Evolutionary conservation across 2,797 vertebrate genomes (phyloP).

Genomic region (Hyperoplus immaculatus): DNA sequence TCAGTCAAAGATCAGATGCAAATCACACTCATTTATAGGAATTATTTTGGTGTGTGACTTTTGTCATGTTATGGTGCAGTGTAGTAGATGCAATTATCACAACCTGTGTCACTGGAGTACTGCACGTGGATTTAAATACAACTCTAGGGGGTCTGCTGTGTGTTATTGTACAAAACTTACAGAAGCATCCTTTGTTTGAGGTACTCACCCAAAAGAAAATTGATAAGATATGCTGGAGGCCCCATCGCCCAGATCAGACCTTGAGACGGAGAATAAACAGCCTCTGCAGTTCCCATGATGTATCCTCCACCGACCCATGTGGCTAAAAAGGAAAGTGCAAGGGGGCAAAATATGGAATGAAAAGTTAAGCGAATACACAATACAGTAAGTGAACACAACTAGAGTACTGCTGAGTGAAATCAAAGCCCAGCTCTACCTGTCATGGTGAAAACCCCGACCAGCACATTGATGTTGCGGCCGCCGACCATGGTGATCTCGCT

Average conservation of each 20-base stretch:
- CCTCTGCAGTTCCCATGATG: slow-evolving; percentile 85
- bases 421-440: slow-evolving; percentile 55
- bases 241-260: slow-evolving; percentile 84
- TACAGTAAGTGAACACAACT: background rate
- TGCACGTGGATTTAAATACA: slow-evolving; percentile 2
- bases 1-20: background rate
- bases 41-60: background rate
- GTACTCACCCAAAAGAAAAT: slow-evolving; percentile 83
- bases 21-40: background rate
- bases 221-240: slow-evolving; percentile 78
- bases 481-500: slow-evolving; percentile 76
- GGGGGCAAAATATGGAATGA: too few species aligned
- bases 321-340: slow-evolving; percentile 68
- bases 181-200: background rate
- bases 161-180: background rate
- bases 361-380: background rate
- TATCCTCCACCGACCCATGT: slow-evolving; percentile 87
- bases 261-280: slow-evolving; percentile 81
- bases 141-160: background rate
- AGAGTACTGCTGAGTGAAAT: background rate
- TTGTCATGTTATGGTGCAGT: background rate
- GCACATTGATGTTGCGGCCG: slow-evolving; percentile 69
- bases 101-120: background rate
- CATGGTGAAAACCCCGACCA: slow-evolving; percentile 79
- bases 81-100: background rate